Conservation (phyloP, 2,888 invertebrate species). For the Drosophila buzzatii region DNA sequence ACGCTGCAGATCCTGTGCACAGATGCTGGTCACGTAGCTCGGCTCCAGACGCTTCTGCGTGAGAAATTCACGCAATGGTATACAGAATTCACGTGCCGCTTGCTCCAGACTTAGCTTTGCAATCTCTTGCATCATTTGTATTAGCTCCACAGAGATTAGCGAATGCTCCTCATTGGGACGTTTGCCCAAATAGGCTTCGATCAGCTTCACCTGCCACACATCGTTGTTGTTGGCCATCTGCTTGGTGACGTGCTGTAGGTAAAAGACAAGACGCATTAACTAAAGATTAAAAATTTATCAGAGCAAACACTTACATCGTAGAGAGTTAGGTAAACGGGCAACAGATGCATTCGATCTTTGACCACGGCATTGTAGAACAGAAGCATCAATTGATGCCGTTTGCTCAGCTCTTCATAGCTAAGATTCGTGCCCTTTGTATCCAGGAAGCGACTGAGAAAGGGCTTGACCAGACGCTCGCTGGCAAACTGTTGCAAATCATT, state of each 20-base stretch:
- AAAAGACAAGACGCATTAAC: background rate
- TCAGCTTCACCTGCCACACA: conserved; percentile 91
- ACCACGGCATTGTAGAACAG: conserved; percentile 93
- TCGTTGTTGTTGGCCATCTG: conserved; percentile 82
- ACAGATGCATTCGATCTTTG: conserved; percentile 91
- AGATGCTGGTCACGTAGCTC: conserved; percentile 68
- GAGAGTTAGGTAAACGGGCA: conserved; percentile 90
- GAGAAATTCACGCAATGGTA: conserved; percentile 79
- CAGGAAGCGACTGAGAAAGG: conserved; percentile 90
- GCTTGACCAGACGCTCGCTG: conserved; percentile 89
- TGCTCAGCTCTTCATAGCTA: conserved; percentile 81
- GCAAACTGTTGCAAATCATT: conserved; percentile 91
- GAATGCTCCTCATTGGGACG: conserved; percentile 58
- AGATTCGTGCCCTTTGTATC: conserved; percentile 76
- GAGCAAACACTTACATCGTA: conserved; percentile 86
- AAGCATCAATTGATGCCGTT: conserved; percentile 88
- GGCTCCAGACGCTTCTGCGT: conserved; percentile 67
- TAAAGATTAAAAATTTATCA: background rate
- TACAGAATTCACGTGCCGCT: conserved; percentile 59
- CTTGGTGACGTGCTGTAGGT: conserved; percentile 69
- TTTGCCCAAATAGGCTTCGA: conserved; percentile 86
- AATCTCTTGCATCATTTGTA: conserved; percentile 81
- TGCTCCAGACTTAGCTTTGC: conserved; percentile 76
- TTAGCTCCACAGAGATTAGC: conserved; percentile 82
- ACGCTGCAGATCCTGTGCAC: conserved; percentile 69